Conservation (phyloP, 1,140 invertebrate genomes). For the Muscidifurax raptorellus region DNA sequence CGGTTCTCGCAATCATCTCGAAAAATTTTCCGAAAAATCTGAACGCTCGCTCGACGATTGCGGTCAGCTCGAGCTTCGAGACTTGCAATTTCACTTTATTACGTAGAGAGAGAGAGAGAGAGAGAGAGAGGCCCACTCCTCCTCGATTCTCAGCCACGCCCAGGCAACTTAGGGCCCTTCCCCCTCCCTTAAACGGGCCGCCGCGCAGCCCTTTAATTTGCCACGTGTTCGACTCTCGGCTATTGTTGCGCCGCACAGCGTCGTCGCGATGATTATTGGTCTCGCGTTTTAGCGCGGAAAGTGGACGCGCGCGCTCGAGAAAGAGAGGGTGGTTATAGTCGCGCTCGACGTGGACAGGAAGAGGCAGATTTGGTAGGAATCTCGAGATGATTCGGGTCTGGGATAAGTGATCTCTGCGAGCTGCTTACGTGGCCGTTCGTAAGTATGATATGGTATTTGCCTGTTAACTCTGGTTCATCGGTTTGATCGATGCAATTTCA, state of each 20-base stretch:
- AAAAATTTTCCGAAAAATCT: not conserved
- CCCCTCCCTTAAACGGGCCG: conserved; percentile 60
- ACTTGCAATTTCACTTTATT: conserved; percentile 39
- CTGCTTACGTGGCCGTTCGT: too few relatives aligned
- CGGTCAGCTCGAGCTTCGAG: not conserved
- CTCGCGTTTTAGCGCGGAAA: conserved; percentile 23
- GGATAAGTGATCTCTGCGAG: not conserved
- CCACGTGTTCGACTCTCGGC: conserved; percentile 71
- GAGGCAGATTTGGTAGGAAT: not conserved
- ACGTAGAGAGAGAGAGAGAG: too few relatives aligned
- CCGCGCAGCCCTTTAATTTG: conserved; percentile 69
- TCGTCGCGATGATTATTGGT: conserved; percentile 71
- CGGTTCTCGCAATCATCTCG: too few relatives aligned
- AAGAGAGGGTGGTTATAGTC: not conserved
- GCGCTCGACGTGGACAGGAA: not conserved
- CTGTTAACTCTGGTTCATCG: too few relatives aligned
- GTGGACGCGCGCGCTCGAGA: not conserved
- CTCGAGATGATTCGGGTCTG: not conserved
- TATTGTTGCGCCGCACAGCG: conserved; percentile 62
- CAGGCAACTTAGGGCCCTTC: conserved; percentile 34
- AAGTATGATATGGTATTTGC: too few relatives aligned
- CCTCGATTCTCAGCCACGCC: conserved; percentile 53
- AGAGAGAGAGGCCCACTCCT: not conserved
- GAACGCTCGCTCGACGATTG: not conserved
- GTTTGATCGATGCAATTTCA: too few relatives aligned